These are phyloP conservation scores for Dolichoris vasculosae DNA, from an alignment of 1,140 invertebrate genomes.

Conservation along the genomic window DNA sequence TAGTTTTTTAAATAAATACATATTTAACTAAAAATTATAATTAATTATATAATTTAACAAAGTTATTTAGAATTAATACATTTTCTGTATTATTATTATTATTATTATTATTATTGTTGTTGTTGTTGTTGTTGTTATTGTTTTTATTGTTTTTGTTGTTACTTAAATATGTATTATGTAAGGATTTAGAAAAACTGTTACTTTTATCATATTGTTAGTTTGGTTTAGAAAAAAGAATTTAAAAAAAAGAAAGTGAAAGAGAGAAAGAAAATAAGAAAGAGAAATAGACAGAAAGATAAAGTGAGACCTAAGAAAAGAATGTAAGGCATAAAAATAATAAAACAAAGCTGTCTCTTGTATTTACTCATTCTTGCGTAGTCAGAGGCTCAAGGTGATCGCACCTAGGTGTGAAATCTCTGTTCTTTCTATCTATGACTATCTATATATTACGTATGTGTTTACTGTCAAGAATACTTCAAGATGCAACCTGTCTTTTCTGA, in stretches of 20 bases:
- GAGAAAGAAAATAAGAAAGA: background rate
- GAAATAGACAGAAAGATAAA: background rate
- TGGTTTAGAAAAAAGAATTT: background rate
- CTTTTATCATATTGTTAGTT: background rate
- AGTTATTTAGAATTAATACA: no score
- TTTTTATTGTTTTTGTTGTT: no score
- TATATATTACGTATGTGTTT: background rate
- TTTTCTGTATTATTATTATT: no score
- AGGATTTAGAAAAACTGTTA: background rate
- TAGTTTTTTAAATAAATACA: no score
- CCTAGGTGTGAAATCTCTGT: slow-evolving; percentile 72
- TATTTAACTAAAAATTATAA: no score
- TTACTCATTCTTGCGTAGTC: slow-evolving; percentile 66
- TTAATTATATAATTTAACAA: no score
- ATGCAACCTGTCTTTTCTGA: slow-evolving; percentile 69
- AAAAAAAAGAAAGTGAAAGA: background rate
- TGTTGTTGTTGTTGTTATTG: no score
- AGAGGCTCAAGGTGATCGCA: slow-evolving; percentile 68
- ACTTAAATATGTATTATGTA: no score
- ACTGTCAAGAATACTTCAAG: slow-evolving; percentile 39
- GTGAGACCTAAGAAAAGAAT: slow-evolving; percentile 55
- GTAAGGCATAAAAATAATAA: slow-evolving; percentile 70
- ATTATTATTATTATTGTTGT: no score
- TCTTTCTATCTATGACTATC: slow-evolving; percentile 16
- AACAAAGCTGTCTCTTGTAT: slow-evolving; percentile 61